These are phyloP conservation scores for Torymus aiolomorphi DNA, from an alignment of 2,888 invertebrate genomes.

Conservation along the genomic window DNA sequence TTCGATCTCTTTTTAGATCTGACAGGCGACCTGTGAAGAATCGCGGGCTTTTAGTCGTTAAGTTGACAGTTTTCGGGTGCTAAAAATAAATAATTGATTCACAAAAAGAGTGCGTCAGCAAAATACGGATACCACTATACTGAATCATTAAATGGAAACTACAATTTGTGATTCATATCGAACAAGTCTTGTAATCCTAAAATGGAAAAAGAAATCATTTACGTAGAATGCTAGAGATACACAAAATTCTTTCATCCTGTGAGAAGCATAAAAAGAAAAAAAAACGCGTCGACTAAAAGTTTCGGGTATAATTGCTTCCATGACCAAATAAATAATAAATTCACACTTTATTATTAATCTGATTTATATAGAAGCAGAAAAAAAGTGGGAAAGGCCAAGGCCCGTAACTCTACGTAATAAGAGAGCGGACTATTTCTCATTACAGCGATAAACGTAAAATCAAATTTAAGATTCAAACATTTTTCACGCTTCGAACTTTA, in stretches of 20 bases:
- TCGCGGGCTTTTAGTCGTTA: constrained; percentile 1
- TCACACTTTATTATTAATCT: constrained; percentile 1
- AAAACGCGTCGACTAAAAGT: too few relatives aligned
- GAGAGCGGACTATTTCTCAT: not conserved
- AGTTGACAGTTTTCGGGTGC: constrained; percentile 4
- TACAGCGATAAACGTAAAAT: constrained; percentile 8
- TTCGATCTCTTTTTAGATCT: constrained; percentile 7
- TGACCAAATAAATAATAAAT: constrained; percentile 6
- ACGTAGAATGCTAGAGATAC: too few relatives aligned
- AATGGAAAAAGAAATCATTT: too few relatives aligned
- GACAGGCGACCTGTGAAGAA: not conserved
- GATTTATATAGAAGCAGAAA: constrained; percentile 31
- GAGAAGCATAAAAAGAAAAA: too few relatives aligned
- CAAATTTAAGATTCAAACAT: constrained; percentile 42
- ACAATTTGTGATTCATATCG: too few relatives aligned
- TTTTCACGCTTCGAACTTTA: constrained; percentile 45
- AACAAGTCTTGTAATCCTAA: too few relatives aligned
- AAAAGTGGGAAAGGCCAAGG: not conserved
- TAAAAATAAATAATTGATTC: not conserved
- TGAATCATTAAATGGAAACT: too few relatives aligned
- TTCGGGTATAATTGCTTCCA: too few relatives aligned
- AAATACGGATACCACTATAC: too few relatives aligned
- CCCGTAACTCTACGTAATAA: constrained; percentile 7
- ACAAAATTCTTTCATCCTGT: too few relatives aligned
- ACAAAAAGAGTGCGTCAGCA: not conserved